A percentile compares a stretch with the other conserved stretches of the same genome.
Evolutionary conservation across 2,113 vertebrate genomes (phyloP).

Genomic region (Zingel zingel): DNA sequence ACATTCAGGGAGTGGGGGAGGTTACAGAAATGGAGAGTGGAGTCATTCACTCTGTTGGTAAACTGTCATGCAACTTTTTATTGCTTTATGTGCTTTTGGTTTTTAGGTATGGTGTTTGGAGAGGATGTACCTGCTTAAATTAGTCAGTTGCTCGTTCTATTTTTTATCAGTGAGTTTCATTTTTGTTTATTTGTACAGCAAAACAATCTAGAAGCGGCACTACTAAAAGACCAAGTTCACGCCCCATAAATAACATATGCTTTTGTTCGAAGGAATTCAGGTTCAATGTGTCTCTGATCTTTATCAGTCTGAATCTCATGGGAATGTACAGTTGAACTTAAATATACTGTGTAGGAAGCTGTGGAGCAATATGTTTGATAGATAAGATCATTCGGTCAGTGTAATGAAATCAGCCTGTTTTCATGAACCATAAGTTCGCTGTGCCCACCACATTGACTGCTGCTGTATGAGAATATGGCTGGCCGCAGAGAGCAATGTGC

Average conservation of each 20-base stretch:
- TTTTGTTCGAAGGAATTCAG: constrained; percentile 47
- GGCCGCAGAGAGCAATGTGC: too few species aligned
- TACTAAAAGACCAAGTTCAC: background rate
- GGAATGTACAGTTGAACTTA: constrained; percentile 33
- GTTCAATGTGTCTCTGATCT: background rate
- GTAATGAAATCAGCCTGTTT: too few species aligned
- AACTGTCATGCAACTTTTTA: background rate
- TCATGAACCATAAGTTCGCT: too few species aligned
- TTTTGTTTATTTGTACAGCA: constrained; percentile 24
- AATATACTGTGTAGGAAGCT: constrained; percentile 1
- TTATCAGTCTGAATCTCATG: constrained; percentile 37
- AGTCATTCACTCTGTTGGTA: background rate
- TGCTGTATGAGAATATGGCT: too few species aligned
- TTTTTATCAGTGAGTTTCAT: background rate
- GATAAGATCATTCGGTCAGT: too few species aligned
- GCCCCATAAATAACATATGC: constrained; percentile 7
- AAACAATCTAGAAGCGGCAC: background rate
- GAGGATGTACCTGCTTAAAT: background rate
- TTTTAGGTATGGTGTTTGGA: background rate
- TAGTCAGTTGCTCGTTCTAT: too few species aligned
- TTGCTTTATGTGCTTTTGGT: background rate
- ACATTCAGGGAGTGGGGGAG: background rate
- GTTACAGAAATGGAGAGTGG: background rate
- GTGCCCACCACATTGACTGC: too few species aligned
- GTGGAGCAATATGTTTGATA: background rate